Evolutionary conservation across 2,113 vertebrate genomes (phyloP).

Genomic region (Perccottus glenii): DNA sequence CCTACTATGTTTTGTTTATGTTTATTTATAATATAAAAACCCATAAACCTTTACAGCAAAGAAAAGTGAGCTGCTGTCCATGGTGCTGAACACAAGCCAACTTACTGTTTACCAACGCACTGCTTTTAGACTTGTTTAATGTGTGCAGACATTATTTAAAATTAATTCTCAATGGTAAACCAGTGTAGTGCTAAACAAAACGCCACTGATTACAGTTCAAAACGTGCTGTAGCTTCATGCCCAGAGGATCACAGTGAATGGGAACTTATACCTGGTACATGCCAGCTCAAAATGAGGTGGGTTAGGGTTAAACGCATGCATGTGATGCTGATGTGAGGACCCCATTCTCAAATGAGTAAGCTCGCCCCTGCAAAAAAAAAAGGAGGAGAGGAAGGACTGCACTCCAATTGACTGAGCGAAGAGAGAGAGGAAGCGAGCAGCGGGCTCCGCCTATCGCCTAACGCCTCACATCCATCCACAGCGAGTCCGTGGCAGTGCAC

Average conservation of each 20-base stretch:
- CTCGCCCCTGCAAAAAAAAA: slow-evolving; percentile 45
- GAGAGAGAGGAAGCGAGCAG: slow-evolving; percentile 39
- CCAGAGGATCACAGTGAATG: neutral
- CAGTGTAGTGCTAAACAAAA: no score
- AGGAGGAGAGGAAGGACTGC: slow-evolving; percentile 47
- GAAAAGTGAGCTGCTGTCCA: slow-evolving; percentile 46
- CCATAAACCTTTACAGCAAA: neutral
- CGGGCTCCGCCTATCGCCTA: slow-evolving; percentile 75
- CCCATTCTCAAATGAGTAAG: slow-evolving; percentile 64
- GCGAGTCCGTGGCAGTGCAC: slow-evolving; percentile 50
- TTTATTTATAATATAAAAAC: neutral
- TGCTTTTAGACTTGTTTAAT: no score
- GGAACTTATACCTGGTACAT: neutral
- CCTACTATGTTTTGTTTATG: no score
- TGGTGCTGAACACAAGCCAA: slow-evolving; percentile 55
- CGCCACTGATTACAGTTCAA: no score
- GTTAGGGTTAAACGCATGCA: slow-evolving; percentile 11
- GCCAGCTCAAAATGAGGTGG: neutral
- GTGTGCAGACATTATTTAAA: no score
- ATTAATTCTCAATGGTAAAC: no score
- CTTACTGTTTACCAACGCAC: no score
- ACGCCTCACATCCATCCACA: slow-evolving; percentile 51
- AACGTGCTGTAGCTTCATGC: neutral
- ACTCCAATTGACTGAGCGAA: slow-evolving; percentile 61
- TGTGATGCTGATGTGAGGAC: slow-evolving; percentile 35